Percentiles rank a stretch among this genome's conserved stretches.
phyloP scores from a whole-genome alignment of 2,888 invertebrate species.

The Agrotis clavis region DNA sequence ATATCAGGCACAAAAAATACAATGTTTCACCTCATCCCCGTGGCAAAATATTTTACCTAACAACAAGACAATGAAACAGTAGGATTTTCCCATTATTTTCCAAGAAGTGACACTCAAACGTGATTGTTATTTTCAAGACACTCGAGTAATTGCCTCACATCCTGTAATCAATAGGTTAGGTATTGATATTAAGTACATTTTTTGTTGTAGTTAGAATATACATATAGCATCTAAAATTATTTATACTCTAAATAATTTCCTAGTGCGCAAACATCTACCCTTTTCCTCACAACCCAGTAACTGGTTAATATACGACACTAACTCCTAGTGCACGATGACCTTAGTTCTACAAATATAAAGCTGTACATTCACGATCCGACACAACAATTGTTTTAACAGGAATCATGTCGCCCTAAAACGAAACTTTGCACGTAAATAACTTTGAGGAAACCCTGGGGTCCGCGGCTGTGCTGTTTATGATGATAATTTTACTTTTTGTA shows the following conservation, averaged over 20 bases:
- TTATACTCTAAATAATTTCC: no score
- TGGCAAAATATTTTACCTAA: background rate
- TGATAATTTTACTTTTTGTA: constrained; percentile 64
- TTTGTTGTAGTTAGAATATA: background rate
- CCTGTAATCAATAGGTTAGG: background rate
- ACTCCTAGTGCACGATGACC: constrained; percentile 9
- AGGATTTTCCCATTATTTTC: background rate
- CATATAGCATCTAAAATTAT: background rate
- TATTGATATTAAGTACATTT: background rate
- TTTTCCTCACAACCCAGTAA: no score
- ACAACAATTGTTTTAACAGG: constrained; percentile 64
- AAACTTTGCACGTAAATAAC: constrained; percentile 68
- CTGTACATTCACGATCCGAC: constrained; percentile 54
- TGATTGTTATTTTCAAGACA: background rate
- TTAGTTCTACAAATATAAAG: constrained; percentile 51
- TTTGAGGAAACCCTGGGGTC: constrained; percentile 61
- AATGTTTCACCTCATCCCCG: no score
- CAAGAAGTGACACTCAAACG: background rate
- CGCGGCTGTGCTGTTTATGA: constrained; percentile 58
- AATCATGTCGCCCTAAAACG: constrained; percentile 56
- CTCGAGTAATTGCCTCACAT: constrained; percentile 5
- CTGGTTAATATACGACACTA: background rate
- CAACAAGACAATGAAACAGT: background rate
- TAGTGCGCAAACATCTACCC: no score
- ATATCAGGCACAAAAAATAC: no score